These are phyloP conservation scores for Dusona sp. DNA, from an alignment of 2,888 invertebrate species.

Conservation along the genomic window DNA sequence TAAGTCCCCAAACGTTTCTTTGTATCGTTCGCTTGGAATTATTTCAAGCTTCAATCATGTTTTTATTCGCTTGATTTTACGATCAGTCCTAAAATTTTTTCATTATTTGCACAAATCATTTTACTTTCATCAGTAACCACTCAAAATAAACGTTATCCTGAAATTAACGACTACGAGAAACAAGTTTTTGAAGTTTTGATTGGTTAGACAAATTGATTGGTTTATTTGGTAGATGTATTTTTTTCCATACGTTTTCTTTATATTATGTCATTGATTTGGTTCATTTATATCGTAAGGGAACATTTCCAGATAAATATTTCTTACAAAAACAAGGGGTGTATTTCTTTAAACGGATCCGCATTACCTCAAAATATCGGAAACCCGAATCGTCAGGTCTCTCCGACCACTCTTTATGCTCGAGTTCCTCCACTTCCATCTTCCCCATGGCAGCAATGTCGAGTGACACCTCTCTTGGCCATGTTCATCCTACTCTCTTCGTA, in stretches of 20 bases:
- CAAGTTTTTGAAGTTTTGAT: not conserved
- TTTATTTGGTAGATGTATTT: not conserved
- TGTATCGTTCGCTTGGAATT: not conserved
- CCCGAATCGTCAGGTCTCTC: slow-evolving; percentile 36
- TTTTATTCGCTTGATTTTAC: not conserved
- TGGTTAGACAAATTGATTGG: not conserved
- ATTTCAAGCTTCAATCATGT: not conserved
- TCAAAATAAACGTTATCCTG: too few relatives aligned
- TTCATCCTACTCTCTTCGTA: slow-evolving; percentile 63
- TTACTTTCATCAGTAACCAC: not conserved
- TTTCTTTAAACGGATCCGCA: slow-evolving; percentile 17
- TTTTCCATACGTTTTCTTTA: not conserved
- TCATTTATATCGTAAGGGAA: not conserved
- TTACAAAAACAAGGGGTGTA: not conserved
- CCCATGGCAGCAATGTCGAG: slow-evolving; percentile 70
- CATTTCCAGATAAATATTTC: not conserved
- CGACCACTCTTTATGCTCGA: slow-evolving; percentile 60
- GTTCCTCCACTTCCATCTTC: slow-evolving; percentile 58
- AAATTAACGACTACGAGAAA: not conserved
- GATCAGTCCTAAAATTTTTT: not conserved
- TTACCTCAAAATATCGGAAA: slow-evolving; percentile 4
- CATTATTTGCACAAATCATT: not conserved
- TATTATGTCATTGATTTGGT: not conserved
- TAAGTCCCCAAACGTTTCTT: not conserved
- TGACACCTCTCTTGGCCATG: slow-evolving; percentile 76